Percentiles rank a stretch among this genome's conserved stretches.
These are phyloP conservation scores for Sycophila sp. DNA, from an alignment of 1,140 invertebrate species.

Conservation along the genomic window DNA sequence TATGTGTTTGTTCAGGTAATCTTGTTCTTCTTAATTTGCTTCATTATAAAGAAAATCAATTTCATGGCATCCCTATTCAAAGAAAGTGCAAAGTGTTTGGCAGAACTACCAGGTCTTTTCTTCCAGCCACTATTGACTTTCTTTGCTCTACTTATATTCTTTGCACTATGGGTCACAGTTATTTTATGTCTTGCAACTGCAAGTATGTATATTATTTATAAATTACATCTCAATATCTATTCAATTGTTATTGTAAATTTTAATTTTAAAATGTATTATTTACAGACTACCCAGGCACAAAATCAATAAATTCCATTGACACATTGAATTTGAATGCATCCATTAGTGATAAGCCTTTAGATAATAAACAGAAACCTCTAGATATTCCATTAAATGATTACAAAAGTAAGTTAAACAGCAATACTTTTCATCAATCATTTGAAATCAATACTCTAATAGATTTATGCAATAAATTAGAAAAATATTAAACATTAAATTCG, in stretches of 20 bases:
- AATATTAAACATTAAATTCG: slow-evolving; percentile 5
- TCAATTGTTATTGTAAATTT: not conserved
- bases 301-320: slow-evolving; percentile 51
- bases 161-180: slow-evolving; percentile 86
- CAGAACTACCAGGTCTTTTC: slow-evolving; percentile 84
- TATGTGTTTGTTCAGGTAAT: slow-evolving; percentile 73
- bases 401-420: slow-evolving; percentile 40
- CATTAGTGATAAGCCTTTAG: slow-evolving; percentile 6
- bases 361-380: slow-evolving; percentile 18
- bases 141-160: slow-evolving; percentile 79
- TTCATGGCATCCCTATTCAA: slow-evolving; percentile 85
- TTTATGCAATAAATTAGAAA: not conserved
- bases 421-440: no score
- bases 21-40: slow-evolving; percentile 80
- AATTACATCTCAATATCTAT: slow-evolving; percentile 21
- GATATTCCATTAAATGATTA: slow-evolving; percentile 37
- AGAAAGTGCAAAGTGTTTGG: slow-evolving; percentile 87
- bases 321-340: slow-evolving; percentile 29
- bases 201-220: slow-evolving; percentile 67
- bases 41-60: slow-evolving; percentile 82
- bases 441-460: no score
- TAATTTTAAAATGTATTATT: slow-evolving; percentile 31
- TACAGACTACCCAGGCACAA: slow-evolving; percentile 65
- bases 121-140: slow-evolving; percentile 90
- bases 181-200: slow-evolving; percentile 78